These are phyloP conservation scores for Gallirallus australis DNA, from an alignment of 2,797 vertebrate species.

Conservation along the genomic window DNA sequence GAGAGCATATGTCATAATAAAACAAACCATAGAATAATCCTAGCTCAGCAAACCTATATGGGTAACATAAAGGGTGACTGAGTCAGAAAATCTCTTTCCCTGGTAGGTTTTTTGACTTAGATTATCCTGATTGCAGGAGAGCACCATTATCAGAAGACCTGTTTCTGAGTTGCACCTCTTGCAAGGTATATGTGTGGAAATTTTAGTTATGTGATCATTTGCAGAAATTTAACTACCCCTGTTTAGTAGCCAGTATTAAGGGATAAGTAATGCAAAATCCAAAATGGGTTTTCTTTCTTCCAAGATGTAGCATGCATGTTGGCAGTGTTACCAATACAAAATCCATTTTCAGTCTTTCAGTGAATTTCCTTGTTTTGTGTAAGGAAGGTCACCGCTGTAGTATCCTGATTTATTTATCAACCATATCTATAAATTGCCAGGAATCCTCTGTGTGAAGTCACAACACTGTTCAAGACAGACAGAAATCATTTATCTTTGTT, in stretches of 20 bases:
- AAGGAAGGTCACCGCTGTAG: background rate
- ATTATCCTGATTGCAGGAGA: rapidly evolving
- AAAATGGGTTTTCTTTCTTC: rapidly evolving
- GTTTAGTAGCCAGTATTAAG: background rate
- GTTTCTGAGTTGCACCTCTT: background rate
- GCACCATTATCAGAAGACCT: background rate
- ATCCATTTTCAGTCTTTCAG: background rate
- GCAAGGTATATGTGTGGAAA: background rate
- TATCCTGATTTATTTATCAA: constrained; percentile 12
- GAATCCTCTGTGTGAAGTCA: background rate
- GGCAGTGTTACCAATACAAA: background rate
- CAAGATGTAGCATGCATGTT: background rate
- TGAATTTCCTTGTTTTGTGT: background rate
- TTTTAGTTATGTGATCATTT: background rate
- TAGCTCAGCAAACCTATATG: background rate
- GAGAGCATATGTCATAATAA: background rate
- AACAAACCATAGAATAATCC: background rate
- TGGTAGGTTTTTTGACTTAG: background rate
- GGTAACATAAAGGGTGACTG: background rate
- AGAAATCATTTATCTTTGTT: background rate
- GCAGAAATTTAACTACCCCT: background rate
- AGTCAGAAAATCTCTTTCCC: background rate
- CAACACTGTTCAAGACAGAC: background rate
- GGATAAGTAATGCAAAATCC: background rate
- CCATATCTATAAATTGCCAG: background rate